Evolutionary conservation across 2,797 vertebrate species (phyloP), one percentile per base, ranked within the genome.

Genomic region (Poeciliopsis presidionis): DNA sequence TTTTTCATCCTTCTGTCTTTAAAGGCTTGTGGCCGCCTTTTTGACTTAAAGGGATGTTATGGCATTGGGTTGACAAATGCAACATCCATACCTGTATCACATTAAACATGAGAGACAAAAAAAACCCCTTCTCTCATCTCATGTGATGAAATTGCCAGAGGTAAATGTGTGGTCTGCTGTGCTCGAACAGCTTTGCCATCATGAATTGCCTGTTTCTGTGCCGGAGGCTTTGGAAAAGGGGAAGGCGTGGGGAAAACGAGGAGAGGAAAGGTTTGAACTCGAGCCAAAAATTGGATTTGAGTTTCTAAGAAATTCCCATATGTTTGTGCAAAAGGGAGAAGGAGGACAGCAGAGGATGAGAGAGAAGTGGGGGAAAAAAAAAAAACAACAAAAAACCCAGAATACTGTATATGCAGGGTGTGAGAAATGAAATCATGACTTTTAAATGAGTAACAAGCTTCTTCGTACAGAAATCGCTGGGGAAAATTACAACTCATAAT

Each of bases 401-500:
- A 76, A 73, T 65, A 70, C 69, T 73, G 59, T 81, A 76, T 82
- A 83, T 36, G 63, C 76, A 55, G 75, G 45, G 43, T 79, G 78
- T 82, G 76, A 76, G 65, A 84, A 81, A 79, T 57, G 81, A 89
- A 92, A 94, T 93, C 90, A 88, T 82, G 89, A 91, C 91, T 94
- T 92, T 93, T 74, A 94, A 93, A 94, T 93, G 89, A 94, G 93
- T 92, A 88, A 88, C 88, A 79, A 88, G 88, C 89, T 88, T 88
- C 88, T 87, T 89, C 89, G 90, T 81, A 80, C 82, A 85, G 86
- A 92, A 90, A 93, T 94, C 91, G 93, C 92, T 91, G 91, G 87
- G 90, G 93, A 93, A 94, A 95, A 95, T 94, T 90, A 92, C 91
- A 89, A 94, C 91, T 94, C 90, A 92, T 94, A 94, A 94, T 95